Evolutionary conservation across 2,888 invertebrate genomes (phyloP), one percentile per base, ranked within the genome.

Genomic region (Dryocosmus kuriphilus): DNA sequence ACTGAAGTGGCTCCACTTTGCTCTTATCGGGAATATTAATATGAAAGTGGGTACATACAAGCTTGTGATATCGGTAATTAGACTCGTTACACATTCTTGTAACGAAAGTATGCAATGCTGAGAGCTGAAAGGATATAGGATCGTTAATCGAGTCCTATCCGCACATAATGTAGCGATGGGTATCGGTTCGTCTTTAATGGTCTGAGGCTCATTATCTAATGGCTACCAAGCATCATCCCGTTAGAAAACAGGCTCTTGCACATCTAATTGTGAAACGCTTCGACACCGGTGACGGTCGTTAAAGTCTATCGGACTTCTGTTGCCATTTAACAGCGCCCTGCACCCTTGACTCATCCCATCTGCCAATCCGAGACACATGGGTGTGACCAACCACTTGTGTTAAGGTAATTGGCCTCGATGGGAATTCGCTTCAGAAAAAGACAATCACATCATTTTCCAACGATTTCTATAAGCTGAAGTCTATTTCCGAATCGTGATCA

Each of bases 201-300:
- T 81, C 73, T 80, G 75, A 80, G 82, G 82, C 83, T 83, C 83
- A 85, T 84, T 83, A 83, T 81, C 84, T 83, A 84, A 85, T 84
- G 81, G 84, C 79, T 79, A 74, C 76, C 83, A 83, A 79, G 77
- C 83, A 80, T 83, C 80, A 71, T 38, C 57, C 76, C 79, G 81
- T 80, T 83, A 79, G 80, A 83, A 81, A 75, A 67, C 75, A 78
- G 82, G 75, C 79, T 81, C 80, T 81, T 41, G 41, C 46, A 46
- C 11, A 67, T 67, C 46, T 46, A 67, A 76, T 71, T 76, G 67
- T 79, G 62, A 75, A 76, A 81, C 81, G 77, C 80, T 79, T 79
- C 80, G 78, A 83, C 82, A 83, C 82, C 82, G 82, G 78, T 81
- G 82, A 81, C 82, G 80, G 75, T 83, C 79, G 74, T 77, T 77